phyloP scores from a whole-genome alignment of 2,797 vertebrate genomes.

The Pangasius krempfi region DNA sequence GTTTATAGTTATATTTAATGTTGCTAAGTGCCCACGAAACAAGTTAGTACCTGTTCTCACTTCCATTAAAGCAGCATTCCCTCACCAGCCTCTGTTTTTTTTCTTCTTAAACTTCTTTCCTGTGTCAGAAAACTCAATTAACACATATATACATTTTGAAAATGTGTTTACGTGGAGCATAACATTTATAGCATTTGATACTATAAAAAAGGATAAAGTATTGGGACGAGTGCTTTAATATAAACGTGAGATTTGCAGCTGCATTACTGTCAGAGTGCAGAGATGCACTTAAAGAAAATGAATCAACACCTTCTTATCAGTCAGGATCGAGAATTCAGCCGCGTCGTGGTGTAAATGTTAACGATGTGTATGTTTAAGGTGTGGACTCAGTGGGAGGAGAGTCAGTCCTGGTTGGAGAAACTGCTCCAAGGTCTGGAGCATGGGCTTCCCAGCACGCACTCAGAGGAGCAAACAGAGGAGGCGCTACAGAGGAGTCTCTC shows the following conservation, averaged over 20 bases:
- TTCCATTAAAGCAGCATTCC: not conserved
- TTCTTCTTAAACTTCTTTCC: not conserved
- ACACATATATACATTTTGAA: not conserved
- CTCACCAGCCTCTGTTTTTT: not conserved
- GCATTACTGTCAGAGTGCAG: too few relatives aligned
- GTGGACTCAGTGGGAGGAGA: conserved; percentile 84
- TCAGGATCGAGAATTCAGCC: too few relatives aligned
- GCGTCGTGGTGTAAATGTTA: not conserved
- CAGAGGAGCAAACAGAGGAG: conserved; percentile 79
- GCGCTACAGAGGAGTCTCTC: conserved; percentile 72
- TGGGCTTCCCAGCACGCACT: conserved; percentile 71
- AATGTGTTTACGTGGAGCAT: not conserved
- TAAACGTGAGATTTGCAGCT: not conserved
- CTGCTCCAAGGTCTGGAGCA: conserved; percentile 76
- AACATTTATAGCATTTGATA: too few relatives aligned
- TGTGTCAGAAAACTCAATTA: not conserved
- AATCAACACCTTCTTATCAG: not conserved
- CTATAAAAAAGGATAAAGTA: not conserved
- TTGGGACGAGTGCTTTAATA: not conserved
- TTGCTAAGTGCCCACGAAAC: not conserved
- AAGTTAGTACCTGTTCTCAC: not conserved
- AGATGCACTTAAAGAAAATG: not conserved
- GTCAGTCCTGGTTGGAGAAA: conserved; percentile 70
- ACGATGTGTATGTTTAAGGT: conserved; percentile 66
- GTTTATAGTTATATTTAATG: not conserved